phyloP scores from a whole-genome alignment of 2,797 vertebrate species.

The Diplodus sargus region DNA sequence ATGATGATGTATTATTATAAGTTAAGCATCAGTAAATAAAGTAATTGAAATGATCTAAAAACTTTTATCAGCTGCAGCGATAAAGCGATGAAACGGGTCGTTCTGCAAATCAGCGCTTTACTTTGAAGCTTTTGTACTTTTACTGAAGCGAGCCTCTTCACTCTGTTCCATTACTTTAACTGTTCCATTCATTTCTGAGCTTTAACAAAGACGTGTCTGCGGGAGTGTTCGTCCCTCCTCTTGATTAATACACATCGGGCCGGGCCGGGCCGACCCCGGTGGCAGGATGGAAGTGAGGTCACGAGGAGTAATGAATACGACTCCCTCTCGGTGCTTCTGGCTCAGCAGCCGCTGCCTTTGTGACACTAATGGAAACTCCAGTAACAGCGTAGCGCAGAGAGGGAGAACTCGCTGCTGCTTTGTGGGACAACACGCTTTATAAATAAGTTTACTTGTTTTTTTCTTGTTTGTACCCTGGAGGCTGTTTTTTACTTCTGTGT shows the following conservation, averaged over 20 bases:
- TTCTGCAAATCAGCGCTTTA: too few relatives aligned
- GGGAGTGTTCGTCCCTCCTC: constrained; percentile 28
- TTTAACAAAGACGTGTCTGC: constrained; percentile 24
- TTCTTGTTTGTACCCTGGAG: neutral
- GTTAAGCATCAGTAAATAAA: neutral
- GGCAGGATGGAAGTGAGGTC: constrained; percentile 55
- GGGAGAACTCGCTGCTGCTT: constrained; percentile 6
- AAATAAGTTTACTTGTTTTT: neutral
- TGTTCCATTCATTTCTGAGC: neutral
- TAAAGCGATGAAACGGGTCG: neutral
- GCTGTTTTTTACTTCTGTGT: neutral
- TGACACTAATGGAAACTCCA: neutral
- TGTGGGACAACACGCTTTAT: neutral
- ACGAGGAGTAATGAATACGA: constrained; percentile 45
- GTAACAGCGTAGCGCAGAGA: neutral
- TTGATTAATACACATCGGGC: constrained; percentile 50
- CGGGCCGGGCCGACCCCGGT: neutral
- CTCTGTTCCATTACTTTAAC: too few relatives aligned
- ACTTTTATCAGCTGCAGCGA: neutral
- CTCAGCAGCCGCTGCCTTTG: neutral
- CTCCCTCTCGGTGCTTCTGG: constrained; percentile 3
- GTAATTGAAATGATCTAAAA: neutral
- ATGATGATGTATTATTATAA: neutral
- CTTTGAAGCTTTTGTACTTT: too few relatives aligned
- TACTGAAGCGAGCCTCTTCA: too few relatives aligned